Conservation (phyloP, 2,113 vertebrate genomes). For the Silurus asotus region DNA sequence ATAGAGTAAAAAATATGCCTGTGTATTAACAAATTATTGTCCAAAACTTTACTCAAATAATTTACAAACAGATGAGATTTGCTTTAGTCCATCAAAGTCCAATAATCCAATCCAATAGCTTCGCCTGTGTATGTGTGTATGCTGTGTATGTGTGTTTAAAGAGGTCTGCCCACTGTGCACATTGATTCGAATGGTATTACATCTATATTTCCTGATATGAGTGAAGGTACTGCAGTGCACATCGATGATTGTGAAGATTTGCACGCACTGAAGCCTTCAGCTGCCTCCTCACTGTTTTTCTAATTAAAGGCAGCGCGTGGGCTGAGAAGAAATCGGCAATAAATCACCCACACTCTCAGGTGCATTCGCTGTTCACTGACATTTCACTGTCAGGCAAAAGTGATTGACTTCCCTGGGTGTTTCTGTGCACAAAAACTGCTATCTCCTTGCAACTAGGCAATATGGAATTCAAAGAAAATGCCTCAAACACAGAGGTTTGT, state of each 20-base stretch:
- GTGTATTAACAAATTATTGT: background rate
- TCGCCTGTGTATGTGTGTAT: background rate
- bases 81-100: background rate
- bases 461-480: constrained; percentile 23
- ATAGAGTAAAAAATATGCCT: background rate
- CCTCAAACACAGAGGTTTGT: background rate
- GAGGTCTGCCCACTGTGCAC: background rate
- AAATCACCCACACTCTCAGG: constrained; percentile 76
- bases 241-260: constrained; percentile 65
- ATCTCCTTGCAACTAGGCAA: constrained; percentile 28
- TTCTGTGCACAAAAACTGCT: constrained; percentile 42
- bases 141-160: background rate
- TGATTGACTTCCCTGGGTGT: constrained; percentile 68
- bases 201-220: constrained; percentile 52
- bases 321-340: constrained; percentile 70
- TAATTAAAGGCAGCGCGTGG: constrained; percentile 77
- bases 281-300: constrained; percentile 74
- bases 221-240: constrained; percentile 58
- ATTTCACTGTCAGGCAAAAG: constrained; percentile 69
- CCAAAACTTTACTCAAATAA: background rate
- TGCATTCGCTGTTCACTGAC: constrained; percentile 67
- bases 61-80: background rate
- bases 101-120: background rate
- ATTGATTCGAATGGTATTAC: constrained; percentile 18
- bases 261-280: constrained; percentile 67